Base-by-base conservation (phyloP, 2,113 vertebrate genomes). In the Etheostoma spectabile region DNA sequence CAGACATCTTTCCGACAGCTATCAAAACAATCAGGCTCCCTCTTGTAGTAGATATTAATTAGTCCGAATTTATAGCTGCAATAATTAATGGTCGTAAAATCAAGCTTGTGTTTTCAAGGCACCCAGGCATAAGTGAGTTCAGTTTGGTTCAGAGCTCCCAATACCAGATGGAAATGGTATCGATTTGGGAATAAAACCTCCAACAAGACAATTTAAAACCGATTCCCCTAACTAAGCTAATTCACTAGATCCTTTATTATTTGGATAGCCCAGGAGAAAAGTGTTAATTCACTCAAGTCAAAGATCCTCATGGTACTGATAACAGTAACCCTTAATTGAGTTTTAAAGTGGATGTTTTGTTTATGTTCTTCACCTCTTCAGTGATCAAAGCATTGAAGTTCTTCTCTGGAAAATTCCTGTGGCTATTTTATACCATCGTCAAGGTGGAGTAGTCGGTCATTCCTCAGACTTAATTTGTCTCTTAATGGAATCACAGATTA, bases 21-120 rank as follows among this genome's bases (percentile, higher is more conserved):
- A 86, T 89, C 84, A 84, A 86, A 90, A 86, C 82, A 82, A 67
- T 80, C 78, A 79, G 33, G 74, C 68, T 73, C n/a, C 69, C 51
- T 74, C 27, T 60, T 35, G 74, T 61, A 55, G 38, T 74, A 46
- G 10, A 42, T 78, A 86, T 89, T 79, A 81, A 90, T 89, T 81
- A 53, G 68, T 78, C 61, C 21, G 12, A 78, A 83, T 88, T 83
- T 77, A 84, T 75, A 86, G 74, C 72, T 1, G 1, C 67, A 77
- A 12, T 86, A 81, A 90, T 87, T 87, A 86, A 89, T 55, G 74
- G 62, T 68, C 24, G 62, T 53, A 16, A 68, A 72, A 55, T 60
- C 45, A 46, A 52, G 60, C 59, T 51, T 57, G 67, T 19, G 5
- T 24, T 85, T 68, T 74, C 76, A 13, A 46, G 51, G 55, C 77